Evolutionary conservation across 2,797 vertebrate species (phyloP), one percentile per base, ranked within the genome.

Genomic region (Erethizon dorsatum): DNA sequence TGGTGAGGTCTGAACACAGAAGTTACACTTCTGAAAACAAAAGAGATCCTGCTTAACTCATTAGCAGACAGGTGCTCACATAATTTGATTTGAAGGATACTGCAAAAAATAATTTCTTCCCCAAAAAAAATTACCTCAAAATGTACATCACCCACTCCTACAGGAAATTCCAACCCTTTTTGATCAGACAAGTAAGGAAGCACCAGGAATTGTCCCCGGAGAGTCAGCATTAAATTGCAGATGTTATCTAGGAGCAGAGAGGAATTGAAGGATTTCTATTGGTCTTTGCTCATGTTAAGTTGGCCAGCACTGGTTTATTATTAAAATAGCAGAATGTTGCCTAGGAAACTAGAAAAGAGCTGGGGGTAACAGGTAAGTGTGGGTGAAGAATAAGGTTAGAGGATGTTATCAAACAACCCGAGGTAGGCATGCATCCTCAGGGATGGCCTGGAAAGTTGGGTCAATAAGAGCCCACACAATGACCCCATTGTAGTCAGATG

Each of bases 121-220:
- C n/a, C 90, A 88, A 87, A 97, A 73, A 47, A 45, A 59, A 90
- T 92, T 90, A 45, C 56, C 67, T 96, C 54, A 80, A 69, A 93
- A 88, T 93, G 56, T 22, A 50, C 41, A 89, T 88, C 83, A 86
- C 89, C 88, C 91, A 97, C 86, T 95, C 94, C 37, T 96, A 59
- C 79, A 96, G 95, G 96, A 96, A 97, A 97, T 94, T 96, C 88
- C 90, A 96, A 88, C 37, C 11, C 41, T 73, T 91, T 78, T 90
- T 80, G 75, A 90, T 92, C 79, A 97, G 61, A 95, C 20, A 33
- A 77, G 47, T 80, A 80, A 94, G n/a, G 59, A 57, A 61, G 61
- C 50, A 54, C 33, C 73, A 85, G 90, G 50, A 86, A 95, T 57
- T 78, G 50, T 77, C 75, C 87, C 37, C 41, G 83, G 83, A 95